These are phyloP conservation scores for Trematocara variabile DNA, from an alignment of 2,113 vertebrate genomes.

Conservation along the genomic window DNA sequence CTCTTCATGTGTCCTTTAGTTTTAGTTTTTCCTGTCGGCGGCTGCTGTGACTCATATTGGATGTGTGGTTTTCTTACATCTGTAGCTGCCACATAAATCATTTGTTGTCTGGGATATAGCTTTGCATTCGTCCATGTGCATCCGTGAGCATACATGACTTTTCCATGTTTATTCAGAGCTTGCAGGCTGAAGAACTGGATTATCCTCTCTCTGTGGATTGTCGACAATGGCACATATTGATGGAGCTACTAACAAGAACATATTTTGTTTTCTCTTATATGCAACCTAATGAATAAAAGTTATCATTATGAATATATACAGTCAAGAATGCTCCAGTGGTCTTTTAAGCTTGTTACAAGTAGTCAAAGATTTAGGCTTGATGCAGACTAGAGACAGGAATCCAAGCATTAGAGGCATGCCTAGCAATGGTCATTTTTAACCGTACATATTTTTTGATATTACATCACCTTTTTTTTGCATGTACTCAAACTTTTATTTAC, in stretches of 20 bases:
- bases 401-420: not conserved
- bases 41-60: constrained; percentile 10
- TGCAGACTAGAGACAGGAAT: not conserved
- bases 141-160: not conserved
- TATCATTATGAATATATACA: not conserved
- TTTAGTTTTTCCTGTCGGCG: constrained; percentile 16
- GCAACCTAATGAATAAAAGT: not conserved
- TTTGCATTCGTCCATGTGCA: not conserved
- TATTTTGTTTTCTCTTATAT: not conserved
- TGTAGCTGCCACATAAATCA: constrained; percentile 20
- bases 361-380: not conserved
- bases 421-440: not conserved
- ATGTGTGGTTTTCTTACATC: constrained; percentile 14
- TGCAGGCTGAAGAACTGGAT: not conserved
- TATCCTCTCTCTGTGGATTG: not conserved
- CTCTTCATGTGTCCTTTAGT: constrained; percentile 6
- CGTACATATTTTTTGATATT: not conserved
- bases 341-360: not conserved
- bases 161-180: not conserved
- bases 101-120: not conserved
- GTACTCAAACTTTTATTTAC: not conserved
- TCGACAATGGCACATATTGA: not conserved
- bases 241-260: not conserved
- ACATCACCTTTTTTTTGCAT: not conserved
- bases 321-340: not conserved